Base-by-base conservation (phyloP, 2,113 vertebrate species). In the Coptodon rendalli region DNA sequence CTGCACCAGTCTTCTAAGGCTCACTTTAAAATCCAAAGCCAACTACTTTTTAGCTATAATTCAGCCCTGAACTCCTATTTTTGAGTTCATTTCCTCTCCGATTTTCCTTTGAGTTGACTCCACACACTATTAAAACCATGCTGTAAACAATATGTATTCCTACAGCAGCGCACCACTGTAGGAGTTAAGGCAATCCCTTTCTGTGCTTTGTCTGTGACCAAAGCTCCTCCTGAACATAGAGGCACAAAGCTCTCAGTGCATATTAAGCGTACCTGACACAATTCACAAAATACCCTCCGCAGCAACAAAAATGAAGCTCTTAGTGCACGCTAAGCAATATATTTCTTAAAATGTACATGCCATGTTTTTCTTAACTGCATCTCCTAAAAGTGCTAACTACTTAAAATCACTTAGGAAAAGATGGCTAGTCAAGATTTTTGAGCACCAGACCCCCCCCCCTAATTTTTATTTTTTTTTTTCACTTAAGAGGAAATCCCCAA, bases 1-100 rank as follows among this genome's bases (percentile, higher is more conserved):
- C 96, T 96, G 96, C 96, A 96, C 96, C 96, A 96, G 95, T 81
- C 84, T 84, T 85, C 87, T 88, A 91, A 95, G 93, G 90, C 94
- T 95, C 90, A 88, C 92, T 94, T 93, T 89, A 92, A 90, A 87
- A 93, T 90, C 86, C 93, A 79, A 78, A 86, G 68, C 63, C 7
- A 79, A 57, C 6, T 31, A 5, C 83, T 87, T 68, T 68, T 88
- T 27, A 81, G 57, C 45, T 52, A 84, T 29, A 71, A 68, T 45
- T 56, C 81, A 93, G 86, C 87, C 88, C 88, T 82, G 34, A 81
- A 89, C 59, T 48, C 81, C 63, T 54, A 34, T 79, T 91, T 92
- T 93, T 80, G 91, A 94, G 94, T 91, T 91, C 29, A 80, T 89
- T 89, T 91, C 86, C 24, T 83, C 68, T 82, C 34, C 43, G 14